Percentiles rank a stretch among this genome's conserved stretches.
Conservation (phyloP, 2,888 invertebrate genomes). For the Calameuta filiformis region DNA sequence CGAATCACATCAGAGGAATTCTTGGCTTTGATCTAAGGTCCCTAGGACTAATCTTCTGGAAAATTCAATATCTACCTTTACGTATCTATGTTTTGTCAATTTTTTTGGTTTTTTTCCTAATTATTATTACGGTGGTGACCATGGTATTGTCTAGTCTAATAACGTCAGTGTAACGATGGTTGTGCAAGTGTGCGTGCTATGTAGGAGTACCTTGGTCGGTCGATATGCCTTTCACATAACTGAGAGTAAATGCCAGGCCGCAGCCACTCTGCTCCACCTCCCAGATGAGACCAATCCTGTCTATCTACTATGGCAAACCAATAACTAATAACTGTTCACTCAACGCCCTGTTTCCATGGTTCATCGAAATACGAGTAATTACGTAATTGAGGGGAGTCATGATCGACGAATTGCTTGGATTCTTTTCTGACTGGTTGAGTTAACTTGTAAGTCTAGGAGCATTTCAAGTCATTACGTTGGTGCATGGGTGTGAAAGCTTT, state of each 20-base stretch:
- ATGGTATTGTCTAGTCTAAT: not conserved
- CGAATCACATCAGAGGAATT: no score
- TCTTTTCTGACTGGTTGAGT: not conserved
- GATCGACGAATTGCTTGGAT: not conserved
- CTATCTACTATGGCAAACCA: slow-evolving; percentile 23
- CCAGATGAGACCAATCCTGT: slow-evolving; percentile 48
- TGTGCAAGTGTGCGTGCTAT: slow-evolving; percentile 51
- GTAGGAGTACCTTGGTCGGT: slow-evolving; percentile 56
- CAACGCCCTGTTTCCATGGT: slow-evolving; percentile 21
- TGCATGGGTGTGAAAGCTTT: no score
- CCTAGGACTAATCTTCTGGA: no score
- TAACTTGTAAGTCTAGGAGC: not conserved
- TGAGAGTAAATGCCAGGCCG: slow-evolving; percentile 63
- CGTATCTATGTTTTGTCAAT: no score
- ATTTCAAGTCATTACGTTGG: no score
- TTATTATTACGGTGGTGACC: no score
- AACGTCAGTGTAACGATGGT: slow-evolving; percentile 32
- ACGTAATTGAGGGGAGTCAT: not conserved
- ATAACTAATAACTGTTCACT: slow-evolving; percentile 40
- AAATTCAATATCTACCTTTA: no score
- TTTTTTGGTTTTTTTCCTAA: no score
- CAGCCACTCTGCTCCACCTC: slow-evolving; percentile 48
- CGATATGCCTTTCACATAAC: slow-evolving; percentile 65
- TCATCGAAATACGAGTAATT: not conserved
- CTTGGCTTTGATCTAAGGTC: no score